Conservation (phyloP, 2,797 vertebrate species). For the Avahi laniger region DNA sequence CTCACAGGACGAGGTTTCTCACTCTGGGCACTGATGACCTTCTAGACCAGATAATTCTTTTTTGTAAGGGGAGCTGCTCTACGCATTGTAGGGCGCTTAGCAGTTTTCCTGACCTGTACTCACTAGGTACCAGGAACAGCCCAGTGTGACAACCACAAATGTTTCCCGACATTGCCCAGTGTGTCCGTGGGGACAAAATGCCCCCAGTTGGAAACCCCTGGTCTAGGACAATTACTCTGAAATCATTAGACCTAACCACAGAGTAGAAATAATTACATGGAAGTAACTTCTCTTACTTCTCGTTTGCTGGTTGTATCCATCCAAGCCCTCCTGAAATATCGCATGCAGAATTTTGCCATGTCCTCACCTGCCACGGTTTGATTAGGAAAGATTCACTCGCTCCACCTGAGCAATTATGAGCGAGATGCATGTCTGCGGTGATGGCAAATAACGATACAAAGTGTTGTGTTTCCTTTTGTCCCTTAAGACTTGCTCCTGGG, state of each 20-base stretch:
- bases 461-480: background rate
- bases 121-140: no score
- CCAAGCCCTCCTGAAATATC: background rate
- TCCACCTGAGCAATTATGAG: slow-evolving; percentile 23
- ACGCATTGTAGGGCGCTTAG: rapidly evolving
- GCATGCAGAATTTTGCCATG: background rate
- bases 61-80: background rate
- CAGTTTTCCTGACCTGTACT: background rate
- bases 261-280: background rate
- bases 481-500: background rate
- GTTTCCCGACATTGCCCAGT: background rate
- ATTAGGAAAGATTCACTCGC: slow-evolving; percentile 37
- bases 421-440: background rate
- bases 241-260: background rate
- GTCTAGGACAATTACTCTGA: background rate
- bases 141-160: background rate
- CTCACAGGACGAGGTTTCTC: background rate
- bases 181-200: background rate
- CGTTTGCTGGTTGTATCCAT: background rate
- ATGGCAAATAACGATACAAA: background rate
- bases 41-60: background rate
- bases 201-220: background rate
- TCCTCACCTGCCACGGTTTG: background rate
- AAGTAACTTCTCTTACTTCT: background rate
- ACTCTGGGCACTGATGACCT: background rate